These are phyloP conservation scores for Emydocephalus ijimae DNA, from an alignment of 2,113 vertebrate species.

Conservation along the genomic window DNA sequence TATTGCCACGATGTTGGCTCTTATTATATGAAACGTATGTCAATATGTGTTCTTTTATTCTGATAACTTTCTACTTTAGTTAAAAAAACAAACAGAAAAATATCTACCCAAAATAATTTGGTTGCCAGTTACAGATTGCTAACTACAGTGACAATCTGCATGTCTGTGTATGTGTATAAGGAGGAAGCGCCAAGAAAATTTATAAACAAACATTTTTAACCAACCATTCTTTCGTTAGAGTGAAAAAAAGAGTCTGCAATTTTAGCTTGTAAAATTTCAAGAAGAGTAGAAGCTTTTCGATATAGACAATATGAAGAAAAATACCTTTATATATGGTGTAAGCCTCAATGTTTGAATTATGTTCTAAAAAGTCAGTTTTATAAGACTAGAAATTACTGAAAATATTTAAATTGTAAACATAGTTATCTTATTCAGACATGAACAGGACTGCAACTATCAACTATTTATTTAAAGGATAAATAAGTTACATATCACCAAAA, in stretches of 20 bases:
- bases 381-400: neutral
- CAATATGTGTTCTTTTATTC: neutral
- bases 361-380: neutral
- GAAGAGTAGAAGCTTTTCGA: neutral
- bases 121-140: constrained; percentile 23
- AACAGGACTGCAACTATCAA: too few relatives aligned
- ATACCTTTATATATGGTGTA: neutral
- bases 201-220: constrained; percentile 17
- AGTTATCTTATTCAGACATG: neutral
- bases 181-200: neutral
- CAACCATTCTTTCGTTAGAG: neutral
- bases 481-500: neutral
- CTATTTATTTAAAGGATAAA: neutral
- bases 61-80: neutral
- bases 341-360: neutral
- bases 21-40: constrained; percentile 13
- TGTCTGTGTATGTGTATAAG: neutral
- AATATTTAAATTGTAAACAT: neutral
- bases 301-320: neutral
- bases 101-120: constrained; percentile 1
- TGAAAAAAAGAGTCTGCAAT: neutral
- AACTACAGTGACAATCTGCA: neutral
- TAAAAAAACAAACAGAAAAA: constrained; percentile 30
- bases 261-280: constrained; percentile 1
- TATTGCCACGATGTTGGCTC: neutral